Evolutionary conservation across 2,888 invertebrate genomes (phyloP).

Genomic region (Xestoiulus laeticollis): DNA sequence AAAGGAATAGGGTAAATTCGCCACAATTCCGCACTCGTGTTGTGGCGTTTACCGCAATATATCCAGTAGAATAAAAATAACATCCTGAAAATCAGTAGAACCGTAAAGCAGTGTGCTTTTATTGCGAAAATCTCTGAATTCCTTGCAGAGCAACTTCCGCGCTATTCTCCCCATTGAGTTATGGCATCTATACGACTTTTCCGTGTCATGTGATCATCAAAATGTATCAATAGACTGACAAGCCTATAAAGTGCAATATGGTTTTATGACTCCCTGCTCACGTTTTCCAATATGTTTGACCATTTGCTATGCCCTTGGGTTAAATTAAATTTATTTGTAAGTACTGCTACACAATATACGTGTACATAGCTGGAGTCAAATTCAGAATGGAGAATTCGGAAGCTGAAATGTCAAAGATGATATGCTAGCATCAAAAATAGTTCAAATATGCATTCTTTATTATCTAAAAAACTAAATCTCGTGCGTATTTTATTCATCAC

Average conservation of each 20-base stretch:
- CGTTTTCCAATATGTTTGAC: slow-evolving; percentile 37
- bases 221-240: slow-evolving; percentile 15
- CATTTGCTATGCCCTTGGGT: slow-evolving; percentile 28
- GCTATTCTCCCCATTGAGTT: slow-evolving; percentile 3
- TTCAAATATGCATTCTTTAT: background rate
- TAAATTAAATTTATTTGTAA: slow-evolving; percentile 37
- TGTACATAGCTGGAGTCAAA: background rate
- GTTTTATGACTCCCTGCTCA: slow-evolving; percentile 23
- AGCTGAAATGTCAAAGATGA: background rate
- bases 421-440: background rate
- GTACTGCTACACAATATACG: background rate
- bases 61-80: background rate
- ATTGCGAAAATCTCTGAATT: slow-evolving; percentile 28
- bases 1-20: too few species aligned
- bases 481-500: background rate
- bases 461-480: background rate
- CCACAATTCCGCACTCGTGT: background rate
- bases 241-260: background rate
- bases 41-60: slow-evolving; percentile 7
- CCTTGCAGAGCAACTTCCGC: background rate
- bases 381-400: background rate
- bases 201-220: background rate
- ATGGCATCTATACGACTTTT: slow-evolving; percentile 13
- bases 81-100: background rate
- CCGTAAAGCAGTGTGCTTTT: background rate